Evolutionary conservation across 2,113 vertebrate genomes (phyloP).

Genomic region (Phyllopteryx taeniolatus): DNA sequence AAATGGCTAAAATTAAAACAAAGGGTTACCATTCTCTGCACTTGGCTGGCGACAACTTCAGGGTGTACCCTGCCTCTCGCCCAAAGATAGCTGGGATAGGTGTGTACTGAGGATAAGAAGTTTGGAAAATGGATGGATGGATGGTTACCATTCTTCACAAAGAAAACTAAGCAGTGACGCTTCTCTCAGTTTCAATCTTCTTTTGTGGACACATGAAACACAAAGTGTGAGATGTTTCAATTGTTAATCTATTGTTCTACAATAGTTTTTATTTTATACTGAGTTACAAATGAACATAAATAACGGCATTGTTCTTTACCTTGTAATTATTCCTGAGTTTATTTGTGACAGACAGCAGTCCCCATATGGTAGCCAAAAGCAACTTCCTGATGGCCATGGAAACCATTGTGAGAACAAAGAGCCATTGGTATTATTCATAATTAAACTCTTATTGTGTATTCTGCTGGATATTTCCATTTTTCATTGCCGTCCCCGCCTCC

Average conservation of each 20-base stretch:
- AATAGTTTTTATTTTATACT: conserved; percentile 30
- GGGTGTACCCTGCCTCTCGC: no score
- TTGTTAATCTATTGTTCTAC: conserved; percentile 1
- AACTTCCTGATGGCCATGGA: conserved; percentile 62
- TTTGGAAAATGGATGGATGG: no score
- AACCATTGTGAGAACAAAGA: conserved; percentile 68
- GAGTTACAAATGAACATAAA: conserved; percentile 60
- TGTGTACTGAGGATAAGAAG: no score
- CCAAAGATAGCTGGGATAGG: no score
- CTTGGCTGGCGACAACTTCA: no score
- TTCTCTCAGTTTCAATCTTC: background rate
- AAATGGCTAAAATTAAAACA: background rate
- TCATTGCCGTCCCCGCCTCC: conserved; percentile 55
- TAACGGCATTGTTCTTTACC: conserved; percentile 63
- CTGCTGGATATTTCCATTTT: conserved; percentile 71
- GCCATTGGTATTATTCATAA: conserved; percentile 72
- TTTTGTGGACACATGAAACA: background rate
- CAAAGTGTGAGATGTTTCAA: background rate
- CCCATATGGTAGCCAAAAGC: conserved; percentile 74
- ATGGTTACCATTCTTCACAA: no score
- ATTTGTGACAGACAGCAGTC: conserved; percentile 73
- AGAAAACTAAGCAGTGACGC: no score
- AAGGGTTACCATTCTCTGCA: background rate
- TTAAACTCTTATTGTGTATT: conserved; percentile 71
- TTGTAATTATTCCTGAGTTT: conserved; percentile 58